Evolutionary conservation across 1,140 invertebrate species (phyloP).

Genomic region (Drosophila athabasca): DNA sequence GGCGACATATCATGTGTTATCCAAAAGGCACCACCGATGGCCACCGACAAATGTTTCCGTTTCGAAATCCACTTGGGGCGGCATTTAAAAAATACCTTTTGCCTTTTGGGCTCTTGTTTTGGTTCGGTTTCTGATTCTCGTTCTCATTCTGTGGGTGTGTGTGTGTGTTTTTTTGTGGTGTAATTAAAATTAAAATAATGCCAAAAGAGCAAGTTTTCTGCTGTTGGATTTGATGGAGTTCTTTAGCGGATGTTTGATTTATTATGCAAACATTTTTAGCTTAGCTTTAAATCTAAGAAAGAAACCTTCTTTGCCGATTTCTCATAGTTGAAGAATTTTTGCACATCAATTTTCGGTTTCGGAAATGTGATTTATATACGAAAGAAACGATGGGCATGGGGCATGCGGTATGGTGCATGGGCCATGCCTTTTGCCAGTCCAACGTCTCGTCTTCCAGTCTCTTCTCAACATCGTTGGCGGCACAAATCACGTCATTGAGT

Average conservation of each 20-base stretch:
- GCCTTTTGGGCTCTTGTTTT: slow-evolving; percentile 21
- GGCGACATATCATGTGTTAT: slow-evolving; percentile 79
- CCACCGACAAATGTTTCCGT: slow-evolving; percentile 42
- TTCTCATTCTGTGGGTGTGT: slow-evolving; percentile 27
- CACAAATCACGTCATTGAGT: slow-evolving; percentile 81
- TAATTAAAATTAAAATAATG: slow-evolving; percentile 79
- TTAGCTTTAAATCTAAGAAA: slow-evolving; percentile 61
- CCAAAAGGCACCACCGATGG: slow-evolving; percentile 62
- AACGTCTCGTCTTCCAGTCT: slow-evolving; percentile 26
- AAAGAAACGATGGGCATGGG: slow-evolving; percentile 23
- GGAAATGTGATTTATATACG: slow-evolving; percentile 78
- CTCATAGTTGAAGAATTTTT: slow-evolving; percentile 56
- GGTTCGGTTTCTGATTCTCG: slow-evolving; percentile 10
- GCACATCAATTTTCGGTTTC: slow-evolving; percentile 65
- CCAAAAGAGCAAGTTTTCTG: slow-evolving; percentile 52
- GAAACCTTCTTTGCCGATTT: slow-evolving; percentile 13
- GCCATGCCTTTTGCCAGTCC: background rate
- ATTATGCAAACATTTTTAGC: slow-evolving; percentile 75
- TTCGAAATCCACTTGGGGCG: slow-evolving; percentile 42
- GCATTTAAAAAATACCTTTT: slow-evolving; percentile 73
- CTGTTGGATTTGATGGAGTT: slow-evolving; percentile 52
- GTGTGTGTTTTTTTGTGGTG: slow-evolving; percentile 27
- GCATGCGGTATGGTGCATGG: background rate
- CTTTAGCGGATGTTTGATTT: slow-evolving; percentile 66
- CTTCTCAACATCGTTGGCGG: slow-evolving; percentile 58